Base-by-base conservation (phyloP, 1,140 invertebrate genomes). In the Calliopsis andreniformis region DNA sequence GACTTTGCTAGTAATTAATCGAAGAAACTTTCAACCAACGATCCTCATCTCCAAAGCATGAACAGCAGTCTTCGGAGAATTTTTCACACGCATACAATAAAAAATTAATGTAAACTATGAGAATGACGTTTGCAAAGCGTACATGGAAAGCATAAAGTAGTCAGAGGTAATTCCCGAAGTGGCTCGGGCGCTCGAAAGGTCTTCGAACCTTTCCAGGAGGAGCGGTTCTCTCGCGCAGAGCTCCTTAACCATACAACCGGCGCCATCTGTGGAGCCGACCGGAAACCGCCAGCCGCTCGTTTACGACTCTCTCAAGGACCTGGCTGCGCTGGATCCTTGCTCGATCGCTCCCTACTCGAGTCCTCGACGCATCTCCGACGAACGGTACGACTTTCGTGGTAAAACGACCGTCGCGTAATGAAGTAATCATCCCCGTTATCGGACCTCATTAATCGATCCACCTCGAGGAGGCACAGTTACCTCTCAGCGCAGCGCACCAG, bases 351-450 rank as follows among this genome's bases (percentile, higher is more conserved):
- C 23, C 14, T 32, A 8, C 42, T 47, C 16, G 30, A 79, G 67
- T 70, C 69, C 63, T 79, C 80, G 72, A 62, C 75, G 67, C 80
- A 76, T 71, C 80, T 73, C 68, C 70, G 64, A 72, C 42, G 66
- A 82, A 84, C 77, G 72, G 82, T 73, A 76, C 67, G 80, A 84
- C 76, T 81, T 76, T 76, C 69, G 58, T 70, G 70, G 66, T 32
- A 32, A 47, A 69, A 42, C 63, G 68, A 64, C 35, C 78, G 42
- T 76, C 73, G 70, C 76, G 70, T 76, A 84, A 84, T 84, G 79
- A 81, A 78, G 71, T 78, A 70, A 82, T 79, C 82, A 76, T 78
- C 76, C 67, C 61, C 76, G 79, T 84, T 84, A 84, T 84, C 82
- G 79, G 71, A 51, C 20, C 79, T 84, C 79, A 61, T 84, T 84